These are phyloP conservation scores for Trichonephila clavata DNA, from an alignment of 1,140 invertebrate genomes.

Conservation along the genomic window DNA sequence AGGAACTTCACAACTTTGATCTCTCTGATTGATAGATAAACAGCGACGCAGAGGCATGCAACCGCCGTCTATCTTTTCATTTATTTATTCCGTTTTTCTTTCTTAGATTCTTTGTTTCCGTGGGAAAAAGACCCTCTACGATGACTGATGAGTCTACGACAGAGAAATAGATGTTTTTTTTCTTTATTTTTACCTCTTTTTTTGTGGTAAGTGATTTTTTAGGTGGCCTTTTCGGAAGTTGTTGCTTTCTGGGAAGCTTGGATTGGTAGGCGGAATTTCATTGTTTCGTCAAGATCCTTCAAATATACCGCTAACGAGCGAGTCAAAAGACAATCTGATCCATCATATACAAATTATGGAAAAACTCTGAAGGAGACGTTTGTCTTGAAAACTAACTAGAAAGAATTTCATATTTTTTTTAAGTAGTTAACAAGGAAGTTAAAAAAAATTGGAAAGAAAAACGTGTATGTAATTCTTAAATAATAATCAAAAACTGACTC, in stretches of 20 bases:
- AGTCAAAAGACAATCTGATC: too few relatives aligned
- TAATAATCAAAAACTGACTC: too few relatives aligned
- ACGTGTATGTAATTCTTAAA: too few relatives aligned
- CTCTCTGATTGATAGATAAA: conserved; percentile 72
- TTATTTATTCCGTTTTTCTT: conserved; percentile 62
- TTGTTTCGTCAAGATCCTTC: too few relatives aligned
- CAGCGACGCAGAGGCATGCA: conserved; percentile 65
- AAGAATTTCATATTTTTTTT: too few relatives aligned
- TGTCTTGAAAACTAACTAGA: too few relatives aligned
- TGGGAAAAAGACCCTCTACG: conserved; percentile 44
- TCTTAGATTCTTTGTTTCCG: conserved; percentile 44
- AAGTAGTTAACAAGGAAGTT: too few relatives aligned
- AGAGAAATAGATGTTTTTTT: conserved; percentile 56
- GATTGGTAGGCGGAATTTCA: not conserved
- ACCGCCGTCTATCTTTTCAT: conserved; percentile 38
- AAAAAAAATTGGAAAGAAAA: too few relatives aligned
- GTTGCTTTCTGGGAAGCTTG: not conserved
- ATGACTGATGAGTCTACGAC: conserved; percentile 52
- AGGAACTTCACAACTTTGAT: conserved; percentile 69
- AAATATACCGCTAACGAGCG: too few relatives aligned
- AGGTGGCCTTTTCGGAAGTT: not conserved
- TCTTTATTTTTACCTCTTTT: not conserved
- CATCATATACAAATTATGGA: too few relatives aligned
- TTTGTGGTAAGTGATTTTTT: not conserved
- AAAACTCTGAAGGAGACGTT: too few relatives aligned